Evolutionary conservation across 2,888 invertebrate genomes (phyloP).

Genomic region (Phania funesta): DNA sequence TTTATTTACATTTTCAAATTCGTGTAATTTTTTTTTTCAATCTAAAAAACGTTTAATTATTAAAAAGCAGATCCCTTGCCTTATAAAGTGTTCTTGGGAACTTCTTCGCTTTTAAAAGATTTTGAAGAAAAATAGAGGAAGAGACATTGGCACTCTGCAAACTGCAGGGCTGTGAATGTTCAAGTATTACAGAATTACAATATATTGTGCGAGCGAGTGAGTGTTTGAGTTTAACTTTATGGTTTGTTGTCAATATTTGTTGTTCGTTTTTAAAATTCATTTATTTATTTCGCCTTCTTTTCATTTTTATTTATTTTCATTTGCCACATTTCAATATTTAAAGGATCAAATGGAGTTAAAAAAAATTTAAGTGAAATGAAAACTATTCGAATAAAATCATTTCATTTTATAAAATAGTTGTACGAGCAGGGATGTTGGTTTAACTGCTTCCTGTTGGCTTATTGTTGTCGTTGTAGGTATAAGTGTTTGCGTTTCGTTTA

Average conservation of each 20-base stretch:
- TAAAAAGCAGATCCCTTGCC: no score
- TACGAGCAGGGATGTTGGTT: slow-evolving; percentile 27
- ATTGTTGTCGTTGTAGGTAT: not conserved
- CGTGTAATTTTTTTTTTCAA: no score
- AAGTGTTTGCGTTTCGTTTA: no score
- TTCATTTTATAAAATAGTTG: slow-evolving; percentile 20
- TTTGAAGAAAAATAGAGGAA: no score
- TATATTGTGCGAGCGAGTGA: no score
- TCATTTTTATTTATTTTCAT: slow-evolving; percentile 7
- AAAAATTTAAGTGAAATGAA: slow-evolving; percentile 6
- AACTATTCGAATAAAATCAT: slow-evolving; percentile 34
- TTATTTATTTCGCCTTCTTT: slow-evolving; percentile 2
- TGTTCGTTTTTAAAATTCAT: slow-evolving; percentile 41
- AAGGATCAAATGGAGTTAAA: slow-evolving; percentile 46
- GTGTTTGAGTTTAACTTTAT: slow-evolving; percentile 37
- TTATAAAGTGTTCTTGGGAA: no score
- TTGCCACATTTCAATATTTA: slow-evolving; percentile 48
- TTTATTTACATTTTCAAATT: no score
- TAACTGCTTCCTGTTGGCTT: slow-evolving; percentile 33
- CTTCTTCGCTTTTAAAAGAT: no score
- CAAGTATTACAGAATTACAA: not conserved
- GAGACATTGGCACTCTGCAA: no score
- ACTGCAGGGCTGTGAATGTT: slow-evolving; percentile 3
- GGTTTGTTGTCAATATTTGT: slow-evolving; percentile 28
- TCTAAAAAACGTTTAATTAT: no score